Evolutionary conservation across 2,888 invertebrate genomes (phyloP).

Genomic region (Eurois occulta): DNA sequence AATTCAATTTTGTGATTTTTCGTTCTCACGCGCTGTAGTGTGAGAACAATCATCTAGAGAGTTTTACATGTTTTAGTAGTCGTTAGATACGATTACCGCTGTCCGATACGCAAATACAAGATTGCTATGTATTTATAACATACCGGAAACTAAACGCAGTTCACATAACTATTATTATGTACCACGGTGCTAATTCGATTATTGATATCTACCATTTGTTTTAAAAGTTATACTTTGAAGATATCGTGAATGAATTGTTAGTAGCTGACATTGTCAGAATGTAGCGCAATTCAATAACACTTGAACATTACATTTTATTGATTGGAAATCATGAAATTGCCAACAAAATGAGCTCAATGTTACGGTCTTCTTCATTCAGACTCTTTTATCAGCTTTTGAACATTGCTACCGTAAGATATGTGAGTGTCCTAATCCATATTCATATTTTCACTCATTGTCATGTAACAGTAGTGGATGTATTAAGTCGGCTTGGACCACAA

Average conservation of each 20-base stretch:
- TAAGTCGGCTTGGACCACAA: constrained; percentile 48
- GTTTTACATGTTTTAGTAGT: constrained; percentile 80
- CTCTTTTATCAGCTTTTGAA: constrained; percentile 4
- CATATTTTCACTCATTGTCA: constrained; percentile 53
- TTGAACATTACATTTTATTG: constrained; percentile 25
- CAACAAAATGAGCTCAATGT: constrained; percentile 9
- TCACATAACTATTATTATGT: constrained; percentile 66
- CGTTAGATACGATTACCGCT: constrained; percentile 78
- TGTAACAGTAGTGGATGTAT: constrained; percentile 52
- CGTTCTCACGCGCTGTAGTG: constrained; percentile 86
- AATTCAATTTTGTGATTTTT: constrained; percentile 82
- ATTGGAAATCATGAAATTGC: constrained; percentile 13
- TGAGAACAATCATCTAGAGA: constrained; percentile 83
- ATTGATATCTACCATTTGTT: constrained; percentile 62
- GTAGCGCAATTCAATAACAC: constrained; percentile 32
- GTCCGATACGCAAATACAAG: constrained; percentile 83
- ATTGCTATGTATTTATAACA: constrained; percentile 74
- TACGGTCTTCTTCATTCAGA: constrained; percentile 3
- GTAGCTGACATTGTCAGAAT: constrained; percentile 46
- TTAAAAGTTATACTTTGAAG: constrained; percentile 50
- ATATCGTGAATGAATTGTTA: constrained; percentile 53
- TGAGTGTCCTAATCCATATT: constrained; percentile 30
- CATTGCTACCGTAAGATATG: constrained; percentile 14
- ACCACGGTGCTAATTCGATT: constrained; percentile 69
- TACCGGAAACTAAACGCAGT: constrained; percentile 68